Evolutionary conservation across 2,888 invertebrate genomes (phyloP).

Genomic region (Andrena chrysosceles): DNA sequence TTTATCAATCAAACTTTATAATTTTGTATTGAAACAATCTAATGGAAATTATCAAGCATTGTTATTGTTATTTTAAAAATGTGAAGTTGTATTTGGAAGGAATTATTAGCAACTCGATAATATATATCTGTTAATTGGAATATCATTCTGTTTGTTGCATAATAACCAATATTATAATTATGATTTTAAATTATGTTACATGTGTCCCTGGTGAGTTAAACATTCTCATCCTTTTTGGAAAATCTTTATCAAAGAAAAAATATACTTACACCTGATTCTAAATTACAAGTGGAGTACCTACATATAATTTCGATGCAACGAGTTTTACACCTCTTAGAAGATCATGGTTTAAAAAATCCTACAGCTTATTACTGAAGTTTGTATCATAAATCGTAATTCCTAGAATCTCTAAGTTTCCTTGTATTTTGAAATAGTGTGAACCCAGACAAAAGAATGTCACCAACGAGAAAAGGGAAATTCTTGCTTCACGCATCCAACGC

Average conservation of each 20-base stretch:
- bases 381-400: not conserved
- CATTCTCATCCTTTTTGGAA: too few relatives aligned
- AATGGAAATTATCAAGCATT: not conserved
- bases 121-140: not conserved
- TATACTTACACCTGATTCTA: too few relatives aligned
- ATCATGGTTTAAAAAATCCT: not conserved
- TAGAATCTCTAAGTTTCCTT: not conserved
- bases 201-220: too few relatives aligned
- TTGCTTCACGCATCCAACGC: not conserved
- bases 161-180: too few relatives aligned
- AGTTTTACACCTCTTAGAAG: too few relatives aligned
- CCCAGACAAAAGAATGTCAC: not conserved
- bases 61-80: not conserved
- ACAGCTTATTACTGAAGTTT: not conserved
- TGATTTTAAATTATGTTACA: too few relatives aligned
- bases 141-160: not conserved
- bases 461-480: slow-evolving; percentile 9
- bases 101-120: not conserved
- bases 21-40: too few relatives aligned
- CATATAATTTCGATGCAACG: too few relatives aligned
- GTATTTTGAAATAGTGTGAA: not conserved
- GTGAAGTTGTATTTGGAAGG: not conserved
- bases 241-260: too few relatives aligned
- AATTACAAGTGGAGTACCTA: too few relatives aligned
- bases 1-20: not conserved